Evolutionary conservation across 2,113 vertebrate genomes (phyloP).

Genomic region (Lonchura striata): DNA sequence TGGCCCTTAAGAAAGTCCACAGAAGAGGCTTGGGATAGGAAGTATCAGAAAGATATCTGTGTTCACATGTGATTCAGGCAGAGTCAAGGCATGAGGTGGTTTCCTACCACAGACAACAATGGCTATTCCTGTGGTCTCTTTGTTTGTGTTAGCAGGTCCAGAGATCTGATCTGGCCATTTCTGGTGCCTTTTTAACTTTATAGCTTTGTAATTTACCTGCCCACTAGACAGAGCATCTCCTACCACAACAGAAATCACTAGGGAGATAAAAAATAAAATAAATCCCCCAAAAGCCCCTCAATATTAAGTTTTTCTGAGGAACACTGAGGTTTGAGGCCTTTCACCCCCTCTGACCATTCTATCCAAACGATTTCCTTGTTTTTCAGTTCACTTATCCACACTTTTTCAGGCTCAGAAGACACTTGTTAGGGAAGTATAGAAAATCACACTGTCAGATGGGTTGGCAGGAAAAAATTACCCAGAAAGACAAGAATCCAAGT

Average conservation of each 20-base stretch:
- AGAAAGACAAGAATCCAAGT: neutral
- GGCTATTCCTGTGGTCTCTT: neutral
- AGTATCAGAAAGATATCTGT: neutral
- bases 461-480: neutral
- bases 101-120: neutral
- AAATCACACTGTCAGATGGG: conserved; percentile 32
- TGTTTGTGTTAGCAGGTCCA: neutral
- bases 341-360: neutral
- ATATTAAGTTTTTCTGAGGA: neutral
- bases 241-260: neutral
- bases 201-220: neutral
- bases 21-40: neutral
- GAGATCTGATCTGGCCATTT: neutral
- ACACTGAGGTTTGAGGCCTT: neutral
- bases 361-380: neutral
- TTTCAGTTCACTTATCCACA: neutral
- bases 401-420: neutral
- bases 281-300: rapidly evolving
- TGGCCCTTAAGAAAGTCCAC: neutral
- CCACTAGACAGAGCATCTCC: neutral
- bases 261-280: neutral
- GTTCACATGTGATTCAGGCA: neutral
- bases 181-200: neutral
- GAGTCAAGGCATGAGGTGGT: rapidly evolving
- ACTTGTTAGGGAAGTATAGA: neutral